Evolutionary conservation across 1,140 invertebrate genomes (phyloP).

Genomic region (Lutraria rhynchaena): DNA sequence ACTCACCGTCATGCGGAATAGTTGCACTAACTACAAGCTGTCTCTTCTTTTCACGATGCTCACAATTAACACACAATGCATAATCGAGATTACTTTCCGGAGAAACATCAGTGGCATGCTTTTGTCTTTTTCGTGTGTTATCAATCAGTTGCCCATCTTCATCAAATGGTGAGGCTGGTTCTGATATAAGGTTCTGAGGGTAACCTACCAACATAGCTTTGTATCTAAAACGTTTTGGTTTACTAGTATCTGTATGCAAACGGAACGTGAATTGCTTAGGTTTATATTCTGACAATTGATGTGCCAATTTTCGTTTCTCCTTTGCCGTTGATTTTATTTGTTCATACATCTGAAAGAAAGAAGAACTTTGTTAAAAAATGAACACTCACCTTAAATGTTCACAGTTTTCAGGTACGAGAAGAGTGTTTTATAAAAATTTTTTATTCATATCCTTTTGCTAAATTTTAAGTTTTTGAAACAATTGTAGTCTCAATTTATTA

Average conservation of each 20-base stretch:
- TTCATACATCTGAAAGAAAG: too few relatives aligned
- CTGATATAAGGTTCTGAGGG: neutral
- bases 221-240: conserved; percentile 12
- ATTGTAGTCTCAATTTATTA: too few relatives aligned
- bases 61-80: conserved; percentile 15
- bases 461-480: too few relatives aligned
- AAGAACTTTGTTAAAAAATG: too few relatives aligned
- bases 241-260: conserved; percentile 24
- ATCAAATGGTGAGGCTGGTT: conserved; percentile 11
- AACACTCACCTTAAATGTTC: too few relatives aligned
- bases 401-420: too few relatives aligned
- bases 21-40: conserved; percentile 16
- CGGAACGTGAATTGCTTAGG: conserved; percentile 14
- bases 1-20: conserved; percentile 41
- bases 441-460: too few relatives aligned
- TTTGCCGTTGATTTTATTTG: too few relatives aligned
- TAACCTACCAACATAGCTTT: conserved; percentile 9
- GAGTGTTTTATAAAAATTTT: too few relatives aligned
- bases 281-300: conserved; percentile 13
- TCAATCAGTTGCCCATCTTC: conserved; percentile 22
- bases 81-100: conserved; percentile 34
- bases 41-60: neutral
- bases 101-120: neutral
- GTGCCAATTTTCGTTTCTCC: too few relatives aligned
- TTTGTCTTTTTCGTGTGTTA: conserved; percentile 1